phyloP scores from a whole-genome alignment of 2,797 vertebrate genomes.

The Phoebastria nigripes region DNA sequence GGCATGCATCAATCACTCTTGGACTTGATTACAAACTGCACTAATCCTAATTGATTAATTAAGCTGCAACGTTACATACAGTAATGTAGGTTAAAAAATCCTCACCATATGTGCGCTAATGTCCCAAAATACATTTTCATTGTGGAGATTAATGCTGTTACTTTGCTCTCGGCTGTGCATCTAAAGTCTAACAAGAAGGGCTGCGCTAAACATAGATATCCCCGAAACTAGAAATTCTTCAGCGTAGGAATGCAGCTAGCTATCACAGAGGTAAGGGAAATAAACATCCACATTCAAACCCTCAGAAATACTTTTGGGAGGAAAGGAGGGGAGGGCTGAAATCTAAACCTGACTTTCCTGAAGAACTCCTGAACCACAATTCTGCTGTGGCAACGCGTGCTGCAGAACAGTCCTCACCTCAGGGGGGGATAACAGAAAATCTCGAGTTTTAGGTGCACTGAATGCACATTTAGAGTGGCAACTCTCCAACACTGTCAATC shows the following conservation, averaged over 20 bases:
- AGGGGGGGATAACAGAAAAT: background rate
- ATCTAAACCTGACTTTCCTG: background rate
- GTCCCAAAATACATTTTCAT: constrained; percentile 36
- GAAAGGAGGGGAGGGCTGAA: background rate
- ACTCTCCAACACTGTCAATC: background rate
- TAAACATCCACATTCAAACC: background rate
- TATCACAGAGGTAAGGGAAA: background rate
- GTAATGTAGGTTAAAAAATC: constrained; percentile 37
- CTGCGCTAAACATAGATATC: background rate
- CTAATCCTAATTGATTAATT: constrained; percentile 65
- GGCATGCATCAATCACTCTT: constrained; percentile 53
- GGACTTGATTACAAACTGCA: constrained; percentile 56
- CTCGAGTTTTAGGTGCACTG: background rate
- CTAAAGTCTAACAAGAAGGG: background rate
- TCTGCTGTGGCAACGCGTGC: background rate
- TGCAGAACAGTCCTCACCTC: background rate
- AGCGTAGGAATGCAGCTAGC: background rate
- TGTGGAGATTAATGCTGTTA: background rate
- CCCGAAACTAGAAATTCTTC: background rate
- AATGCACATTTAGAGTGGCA: background rate
- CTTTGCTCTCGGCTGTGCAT: background rate
- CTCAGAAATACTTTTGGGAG: background rate
- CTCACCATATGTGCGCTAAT: constrained; percentile 9
- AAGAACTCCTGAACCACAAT: background rate
- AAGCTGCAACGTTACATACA: constrained; percentile 26